Conservation (phyloP, 2,113 vertebrate species). For the Turnix velox region DNA sequence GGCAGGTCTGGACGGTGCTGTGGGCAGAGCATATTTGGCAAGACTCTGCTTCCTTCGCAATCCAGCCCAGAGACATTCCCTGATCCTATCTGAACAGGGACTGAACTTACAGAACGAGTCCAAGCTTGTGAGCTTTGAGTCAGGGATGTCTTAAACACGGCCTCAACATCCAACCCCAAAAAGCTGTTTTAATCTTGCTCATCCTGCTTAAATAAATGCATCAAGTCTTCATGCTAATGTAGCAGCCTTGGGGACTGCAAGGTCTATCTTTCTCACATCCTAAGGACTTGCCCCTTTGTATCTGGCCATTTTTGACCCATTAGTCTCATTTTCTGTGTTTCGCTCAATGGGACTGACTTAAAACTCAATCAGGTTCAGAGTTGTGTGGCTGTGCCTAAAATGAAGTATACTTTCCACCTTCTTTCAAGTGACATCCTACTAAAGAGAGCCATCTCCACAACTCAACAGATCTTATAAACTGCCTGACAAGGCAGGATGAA, state of each 20-base stretch:
- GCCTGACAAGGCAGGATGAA: not conserved
- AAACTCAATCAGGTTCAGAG: too few relatives aligned
- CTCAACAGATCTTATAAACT: not conserved
- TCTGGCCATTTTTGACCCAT: not conserved
- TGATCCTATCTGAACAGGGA: conserved; percentile 62
- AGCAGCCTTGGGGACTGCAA: not conserved
- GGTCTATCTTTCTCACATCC: not conserved
- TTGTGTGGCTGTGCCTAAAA: not conserved
- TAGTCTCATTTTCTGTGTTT: not conserved
- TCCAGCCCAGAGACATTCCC: conserved; percentile 52
- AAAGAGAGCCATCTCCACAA: not conserved
- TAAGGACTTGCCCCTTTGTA: not conserved
- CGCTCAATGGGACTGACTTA: not conserved
- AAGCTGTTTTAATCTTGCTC: conserved; percentile 1
- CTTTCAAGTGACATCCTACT: not conserved
- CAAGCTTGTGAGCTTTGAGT: conserved; percentile 33
- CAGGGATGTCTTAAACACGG: conserved; percentile 36
- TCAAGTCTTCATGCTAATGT: not conserved
- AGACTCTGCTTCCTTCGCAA: conserved; percentile 43
- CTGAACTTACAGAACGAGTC: conserved; percentile 61
- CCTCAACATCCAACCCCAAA: conserved; percentile 30
- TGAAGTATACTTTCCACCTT: not conserved
- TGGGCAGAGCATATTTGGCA: conserved; percentile 65
- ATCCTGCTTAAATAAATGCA: conserved; percentile 30
- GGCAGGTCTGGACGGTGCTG: conserved; percentile 62